Percentiles rank a stretch among this genome's conserved stretches.
Evolutionary conservation across 2,888 invertebrate genomes (phyloP).

Genomic region (Athripsodes cinereus): DNA sequence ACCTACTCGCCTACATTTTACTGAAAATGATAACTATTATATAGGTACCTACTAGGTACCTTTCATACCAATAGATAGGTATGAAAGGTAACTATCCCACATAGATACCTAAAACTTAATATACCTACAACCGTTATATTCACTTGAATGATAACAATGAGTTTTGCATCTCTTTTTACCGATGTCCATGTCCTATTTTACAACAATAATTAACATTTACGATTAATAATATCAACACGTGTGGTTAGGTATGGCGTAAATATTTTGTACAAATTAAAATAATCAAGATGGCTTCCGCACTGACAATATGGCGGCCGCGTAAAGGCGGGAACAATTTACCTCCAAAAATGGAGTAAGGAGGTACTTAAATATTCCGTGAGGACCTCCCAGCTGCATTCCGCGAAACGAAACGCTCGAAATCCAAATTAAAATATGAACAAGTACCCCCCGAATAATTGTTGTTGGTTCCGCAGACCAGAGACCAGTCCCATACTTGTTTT

Average conservation of each 20-base stretch:
- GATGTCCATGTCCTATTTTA: too few species aligned
- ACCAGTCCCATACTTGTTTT: slow-evolving; percentile 1
- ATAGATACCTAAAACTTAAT: too few species aligned
- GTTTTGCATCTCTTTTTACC: too few species aligned
- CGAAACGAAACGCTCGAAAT: slow-evolving; percentile 1
- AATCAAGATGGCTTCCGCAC: slow-evolving; percentile 4
- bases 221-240: too few species aligned
- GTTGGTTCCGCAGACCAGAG: neutral
- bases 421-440: slow-evolving; percentile 1
- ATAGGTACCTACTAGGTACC: too few species aligned
- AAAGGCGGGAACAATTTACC: slow-evolving; percentile 3
- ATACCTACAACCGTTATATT: too few species aligned
- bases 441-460: neutral
- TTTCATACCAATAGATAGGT: too few species aligned
- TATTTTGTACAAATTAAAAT: slow-evolving; percentile 1
- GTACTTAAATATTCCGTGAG: neutral
- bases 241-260: neutral
- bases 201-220: too few species aligned
- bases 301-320: slow-evolving; percentile 3
- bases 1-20: too few species aligned
- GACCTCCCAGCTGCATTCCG: slow-evolving; percentile 6
- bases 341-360: slow-evolving; percentile 2
- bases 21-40: too few species aligned
- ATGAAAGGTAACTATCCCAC: too few species aligned
- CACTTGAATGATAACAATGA: too few species aligned